Conservation (phyloP, 2,797 vertebrate genomes). For the Taeniopygia guttata region DNA sequence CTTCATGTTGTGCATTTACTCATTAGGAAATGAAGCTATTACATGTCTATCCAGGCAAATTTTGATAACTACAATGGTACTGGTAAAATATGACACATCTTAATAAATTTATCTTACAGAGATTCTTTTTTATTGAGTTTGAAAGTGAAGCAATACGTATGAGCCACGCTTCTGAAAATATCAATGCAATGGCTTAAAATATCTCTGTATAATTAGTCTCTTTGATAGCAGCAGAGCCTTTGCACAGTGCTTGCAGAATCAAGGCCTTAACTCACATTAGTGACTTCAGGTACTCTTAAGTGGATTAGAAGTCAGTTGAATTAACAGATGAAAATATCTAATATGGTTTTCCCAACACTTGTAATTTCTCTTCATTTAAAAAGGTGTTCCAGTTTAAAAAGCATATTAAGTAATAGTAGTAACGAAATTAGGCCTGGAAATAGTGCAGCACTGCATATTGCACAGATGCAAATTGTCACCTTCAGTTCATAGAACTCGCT, state of each 20-base stretch:
- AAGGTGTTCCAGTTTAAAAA: neutral
- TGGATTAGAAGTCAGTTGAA: slow-evolving; percentile 4
- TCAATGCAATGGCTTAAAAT: neutral
- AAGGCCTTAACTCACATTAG: neutral
- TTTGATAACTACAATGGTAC: neutral
- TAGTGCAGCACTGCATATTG: neutral
- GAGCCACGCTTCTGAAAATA: neutral
- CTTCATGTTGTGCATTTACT: neutral
- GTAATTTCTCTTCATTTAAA: slow-evolving; percentile 24
- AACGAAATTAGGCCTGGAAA: neutral
- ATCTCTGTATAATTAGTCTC: neutral
- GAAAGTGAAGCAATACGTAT: slow-evolving; percentile 13
- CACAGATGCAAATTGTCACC: neutral
- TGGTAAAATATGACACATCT: neutral
- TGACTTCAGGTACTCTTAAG: neutral
- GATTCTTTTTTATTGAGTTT: neutral
- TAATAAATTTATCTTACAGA: neutral
- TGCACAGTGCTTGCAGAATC: slow-evolving; percentile 2
- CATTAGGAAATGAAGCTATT: neutral
- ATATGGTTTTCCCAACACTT: neutral
- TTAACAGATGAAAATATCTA: neutral
- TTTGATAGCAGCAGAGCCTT: neutral
- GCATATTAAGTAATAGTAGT: neutral
- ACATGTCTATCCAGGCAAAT: neutral
- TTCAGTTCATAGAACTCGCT: neutral